Conservation (phyloP, 1,140 invertebrate genomes). For the Prorops nasuta region DNA sequence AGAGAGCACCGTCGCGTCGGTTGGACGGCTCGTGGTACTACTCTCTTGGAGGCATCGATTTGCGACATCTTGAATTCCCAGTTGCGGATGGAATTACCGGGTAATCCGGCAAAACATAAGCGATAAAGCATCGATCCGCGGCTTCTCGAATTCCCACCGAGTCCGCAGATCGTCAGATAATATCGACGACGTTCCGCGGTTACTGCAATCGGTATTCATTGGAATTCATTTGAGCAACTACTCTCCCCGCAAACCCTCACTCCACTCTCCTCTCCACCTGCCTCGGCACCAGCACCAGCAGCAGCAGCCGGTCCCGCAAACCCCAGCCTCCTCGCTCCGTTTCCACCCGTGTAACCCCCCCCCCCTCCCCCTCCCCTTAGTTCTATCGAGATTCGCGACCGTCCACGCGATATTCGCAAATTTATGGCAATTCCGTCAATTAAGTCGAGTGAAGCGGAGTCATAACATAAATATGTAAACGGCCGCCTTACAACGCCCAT, state of each 20-base stretch:
- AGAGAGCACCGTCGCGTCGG: too few relatives aligned
- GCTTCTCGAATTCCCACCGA: constrained; percentile 22
- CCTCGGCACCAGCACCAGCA: too few relatives aligned
- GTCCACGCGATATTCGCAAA: constrained; percentile 47
- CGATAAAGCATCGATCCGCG: constrained; percentile 16
- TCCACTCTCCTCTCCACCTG: neutral
- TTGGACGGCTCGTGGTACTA: too few relatives aligned
- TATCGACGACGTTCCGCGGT: constrained; percentile 16
- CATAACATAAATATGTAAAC: constrained; percentile 58
- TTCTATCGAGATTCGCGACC: too few relatives aligned
- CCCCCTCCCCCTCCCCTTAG: too few relatives aligned
- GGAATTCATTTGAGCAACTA: constrained; percentile 25
- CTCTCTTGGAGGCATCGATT: too few relatives aligned
- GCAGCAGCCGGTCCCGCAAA: too few relatives aligned
- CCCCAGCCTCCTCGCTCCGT: too few relatives aligned
- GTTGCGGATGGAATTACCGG: too few relatives aligned
- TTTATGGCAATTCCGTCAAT: constrained; percentile 57
- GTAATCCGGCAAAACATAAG: constrained; percentile 14
- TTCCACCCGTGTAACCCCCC: too few relatives aligned
- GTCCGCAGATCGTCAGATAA: neutral
- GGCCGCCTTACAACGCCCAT: constrained; percentile 37
- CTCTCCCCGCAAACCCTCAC: neutral
- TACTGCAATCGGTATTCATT: constrained; percentile 34
- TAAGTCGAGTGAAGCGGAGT: constrained; percentile 51
- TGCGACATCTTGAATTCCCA: too few relatives aligned